Evolutionary conservation across 1,140 invertebrate genomes (phyloP).

Genomic region (Apis laboriosa): DNA sequence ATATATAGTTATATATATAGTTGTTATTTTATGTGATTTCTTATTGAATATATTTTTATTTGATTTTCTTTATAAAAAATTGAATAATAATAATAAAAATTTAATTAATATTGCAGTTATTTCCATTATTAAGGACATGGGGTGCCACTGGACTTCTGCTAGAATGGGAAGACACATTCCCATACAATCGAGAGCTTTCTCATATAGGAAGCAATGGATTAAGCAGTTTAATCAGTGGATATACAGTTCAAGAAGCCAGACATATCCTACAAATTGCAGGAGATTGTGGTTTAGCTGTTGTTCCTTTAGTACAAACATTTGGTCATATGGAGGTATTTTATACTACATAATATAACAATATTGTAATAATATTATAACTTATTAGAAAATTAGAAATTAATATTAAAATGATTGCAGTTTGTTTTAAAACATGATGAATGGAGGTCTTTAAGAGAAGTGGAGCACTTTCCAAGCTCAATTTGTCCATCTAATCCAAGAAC

Average conservation of each 20-base stretch:
- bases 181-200: constrained; percentile 86
- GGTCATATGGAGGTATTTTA: constrained; percentile 90
- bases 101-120: constrained; percentile 78
- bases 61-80: neutral
- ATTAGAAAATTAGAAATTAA: constrained; percentile 86
- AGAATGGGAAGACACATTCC: constrained; percentile 97
- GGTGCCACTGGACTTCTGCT: constrained; percentile 91
- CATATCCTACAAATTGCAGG: constrained; percentile 84
- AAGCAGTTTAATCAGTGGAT: constrained; percentile 83
- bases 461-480: constrained; percentile 89
- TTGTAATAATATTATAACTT: neutral
- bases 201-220: constrained; percentile 84
- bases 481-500: constrained; percentile 88
- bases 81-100: neutral
- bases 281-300: constrained; percentile 87
- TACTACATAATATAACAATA: neutral
- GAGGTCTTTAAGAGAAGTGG: constrained; percentile 88
- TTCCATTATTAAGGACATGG: constrained; percentile 83
- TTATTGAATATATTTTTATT: neutral
- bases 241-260: constrained; percentile 83
- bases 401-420: constrained; percentile 81
- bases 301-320: constrained; percentile 97
- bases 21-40: neutral
- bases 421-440: constrained; percentile 91
- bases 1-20: neutral